phyloP scores from a whole-genome alignment of 2,113 vertebrate species.

The Pica pica region DNA sequence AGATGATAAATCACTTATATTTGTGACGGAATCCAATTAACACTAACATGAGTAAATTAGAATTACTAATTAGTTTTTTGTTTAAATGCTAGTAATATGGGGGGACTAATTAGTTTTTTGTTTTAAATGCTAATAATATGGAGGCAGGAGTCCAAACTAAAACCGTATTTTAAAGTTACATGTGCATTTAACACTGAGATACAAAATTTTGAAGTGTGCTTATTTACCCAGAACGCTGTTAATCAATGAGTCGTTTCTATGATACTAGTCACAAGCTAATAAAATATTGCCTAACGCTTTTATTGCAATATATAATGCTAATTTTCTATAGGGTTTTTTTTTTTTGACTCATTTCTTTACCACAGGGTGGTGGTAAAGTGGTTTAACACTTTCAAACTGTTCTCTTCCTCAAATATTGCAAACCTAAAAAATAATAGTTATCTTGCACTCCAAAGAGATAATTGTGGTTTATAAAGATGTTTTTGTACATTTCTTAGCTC shows the following conservation, averaged over 20 bases:
- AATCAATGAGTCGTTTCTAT: not conserved
- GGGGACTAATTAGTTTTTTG: slow-evolving; percentile 15
- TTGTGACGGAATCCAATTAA: slow-evolving; percentile 66
- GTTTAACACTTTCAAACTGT: not conserved
- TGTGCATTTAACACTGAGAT: not conserved
- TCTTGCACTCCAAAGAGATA: not conserved
- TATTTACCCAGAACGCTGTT: not conserved
- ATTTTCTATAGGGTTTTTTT: not conserved
- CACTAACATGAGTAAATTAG: slow-evolving; percentile 62
- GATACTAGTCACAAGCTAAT: not conserved
- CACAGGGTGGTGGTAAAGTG: not conserved
- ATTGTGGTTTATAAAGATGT: not conserved
- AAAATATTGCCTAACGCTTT: not conserved
- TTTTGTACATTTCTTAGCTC: not conserved
- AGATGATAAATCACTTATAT: not conserved
- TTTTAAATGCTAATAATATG: slow-evolving; percentile 43
- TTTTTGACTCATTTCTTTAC: not conserved
- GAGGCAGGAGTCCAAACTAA: not conserved
- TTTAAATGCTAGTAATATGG: slow-evolving; percentile 45
- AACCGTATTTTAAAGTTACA: not conserved
- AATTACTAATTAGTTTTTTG: slow-evolving; percentile 45
- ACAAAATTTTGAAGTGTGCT: not conserved
- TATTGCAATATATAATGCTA: not conserved
- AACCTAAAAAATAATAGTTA: not conserved
- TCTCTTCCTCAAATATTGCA: not conserved